These are phyloP conservation scores for Zophobas morio DNA, from an alignment of 1,140 invertebrate species.

Conservation along the genomic window DNA sequence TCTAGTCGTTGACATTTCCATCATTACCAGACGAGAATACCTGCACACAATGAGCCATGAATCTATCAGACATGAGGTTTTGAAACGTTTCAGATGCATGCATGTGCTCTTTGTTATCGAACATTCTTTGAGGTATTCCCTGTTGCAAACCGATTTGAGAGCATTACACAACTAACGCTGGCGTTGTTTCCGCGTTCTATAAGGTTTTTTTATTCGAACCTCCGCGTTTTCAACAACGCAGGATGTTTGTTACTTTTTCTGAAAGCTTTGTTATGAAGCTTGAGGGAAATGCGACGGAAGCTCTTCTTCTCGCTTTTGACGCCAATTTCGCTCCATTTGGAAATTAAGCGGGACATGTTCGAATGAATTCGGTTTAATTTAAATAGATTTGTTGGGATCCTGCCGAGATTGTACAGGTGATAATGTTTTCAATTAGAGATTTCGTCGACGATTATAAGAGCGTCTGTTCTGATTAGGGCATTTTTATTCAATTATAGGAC, in stretches of 20 bases:
- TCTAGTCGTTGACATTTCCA: constrained; percentile 34
- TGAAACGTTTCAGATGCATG: constrained; percentile 19
- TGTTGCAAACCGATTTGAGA: constrained; percentile 34
- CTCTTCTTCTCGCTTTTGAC: constrained; percentile 9
- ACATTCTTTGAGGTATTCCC: constrained; percentile 16
- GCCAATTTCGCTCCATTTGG: constrained; percentile 20
- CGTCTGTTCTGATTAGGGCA: constrained; percentile 49
- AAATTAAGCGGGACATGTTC: constrained; percentile 23
- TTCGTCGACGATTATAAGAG: constrained; percentile 34
- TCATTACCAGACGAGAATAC: constrained; percentile 23
- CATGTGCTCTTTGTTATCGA: constrained; percentile 27
- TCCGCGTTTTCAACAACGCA: constrained; percentile 34
- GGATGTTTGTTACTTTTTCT: constrained; percentile 42
- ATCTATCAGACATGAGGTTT: constrained; percentile 28
- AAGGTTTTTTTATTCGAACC: constrained; percentile 42
- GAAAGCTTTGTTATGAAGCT: constrained; percentile 44
- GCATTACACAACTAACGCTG: constrained; percentile 31
- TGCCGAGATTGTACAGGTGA: constrained; percentile 24
- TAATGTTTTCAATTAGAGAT: constrained; percentile 38
- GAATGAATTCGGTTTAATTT: constrained; percentile 22
- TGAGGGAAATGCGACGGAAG: constrained; percentile 18
- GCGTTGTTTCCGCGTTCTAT: constrained; percentile 45
- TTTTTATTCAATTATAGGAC: constrained; percentile 54
- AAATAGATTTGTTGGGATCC: constrained; percentile 23
- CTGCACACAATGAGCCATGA: constrained; percentile 44